Evolutionary conservation across 2,113 vertebrate species (phyloP).

Genomic region (Crotalus horridus): DNA sequence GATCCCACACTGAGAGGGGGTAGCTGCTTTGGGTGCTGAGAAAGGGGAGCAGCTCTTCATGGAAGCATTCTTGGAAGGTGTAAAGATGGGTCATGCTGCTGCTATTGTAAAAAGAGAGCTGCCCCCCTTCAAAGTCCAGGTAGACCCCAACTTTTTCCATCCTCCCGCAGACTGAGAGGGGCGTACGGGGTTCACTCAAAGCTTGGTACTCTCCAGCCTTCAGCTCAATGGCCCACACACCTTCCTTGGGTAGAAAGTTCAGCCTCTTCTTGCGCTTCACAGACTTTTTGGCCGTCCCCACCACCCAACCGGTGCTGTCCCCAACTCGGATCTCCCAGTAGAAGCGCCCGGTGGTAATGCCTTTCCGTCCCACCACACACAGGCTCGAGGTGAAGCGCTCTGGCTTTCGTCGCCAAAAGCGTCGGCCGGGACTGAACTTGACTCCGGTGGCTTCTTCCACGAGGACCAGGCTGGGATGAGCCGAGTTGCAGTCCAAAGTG

Average conservation of each 20-base stretch:
- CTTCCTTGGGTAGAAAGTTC: conserved; percentile 17
- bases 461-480: conserved; percentile 22
- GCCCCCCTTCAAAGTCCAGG: conserved; percentile 30
- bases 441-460: conserved; percentile 4
- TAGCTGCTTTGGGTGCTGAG: conserved; percentile 17
- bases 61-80: conserved; percentile 19
- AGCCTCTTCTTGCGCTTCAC: conserved; percentile 31
- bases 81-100: conserved; percentile 18
- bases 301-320: conserved; percentile 38
- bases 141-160: conserved; percentile 30
- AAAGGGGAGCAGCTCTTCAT: conserved; percentile 22
- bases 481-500: conserved; percentile 16
- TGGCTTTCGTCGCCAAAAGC: not conserved
- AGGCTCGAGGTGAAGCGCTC: conserved; percentile 12
- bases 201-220: conserved; percentile 5
- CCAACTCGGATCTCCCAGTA: conserved; percentile 40
- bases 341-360: conserved; percentile 6
- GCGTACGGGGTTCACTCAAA: not conserved
- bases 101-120: conserved; percentile 32
- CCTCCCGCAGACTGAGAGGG: not conserved
- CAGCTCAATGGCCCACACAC: conserved; percentile 23
- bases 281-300: conserved; percentile 30
- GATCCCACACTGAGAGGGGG: conserved; percentile 13
- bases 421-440: conserved; percentile 4
- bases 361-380: conserved; percentile 10